Evolutionary conservation across 1,140 invertebrate species (phyloP).

Genomic region (Hermatobates lingyangjiaoensis): DNA sequence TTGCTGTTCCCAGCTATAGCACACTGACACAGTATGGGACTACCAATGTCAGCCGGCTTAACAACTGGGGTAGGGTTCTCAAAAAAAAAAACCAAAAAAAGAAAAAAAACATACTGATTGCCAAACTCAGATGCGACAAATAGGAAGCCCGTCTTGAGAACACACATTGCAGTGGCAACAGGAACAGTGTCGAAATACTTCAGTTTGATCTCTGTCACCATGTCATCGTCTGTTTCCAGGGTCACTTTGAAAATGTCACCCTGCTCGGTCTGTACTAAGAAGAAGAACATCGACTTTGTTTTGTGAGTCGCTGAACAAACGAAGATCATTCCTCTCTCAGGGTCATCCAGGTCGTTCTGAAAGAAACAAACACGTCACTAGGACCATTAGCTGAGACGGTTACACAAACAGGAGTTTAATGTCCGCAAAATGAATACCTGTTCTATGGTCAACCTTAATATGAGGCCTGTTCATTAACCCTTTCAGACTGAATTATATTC

Average conservation of each 20-base stretch:
- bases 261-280: constrained; percentile 84
- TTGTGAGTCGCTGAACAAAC: constrained; percentile 98
- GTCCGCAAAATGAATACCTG: too few species aligned
- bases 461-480: too few species aligned
- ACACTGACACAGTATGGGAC: too few species aligned
- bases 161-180: constrained; percentile 88
- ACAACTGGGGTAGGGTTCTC: too few species aligned
- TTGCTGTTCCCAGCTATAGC: too few species aligned
- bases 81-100: too few species aligned
- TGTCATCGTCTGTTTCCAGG: constrained; percentile 91
- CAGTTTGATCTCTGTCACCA: constrained; percentile 95
- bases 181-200: constrained; percentile 99
- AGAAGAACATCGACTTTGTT: constrained; percentile 98
- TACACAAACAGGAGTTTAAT: too few species aligned
- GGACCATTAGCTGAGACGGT: too few species aligned
- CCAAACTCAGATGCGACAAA: constrained; percentile 99
- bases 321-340: constrained; percentile 97
- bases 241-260: constrained; percentile 98
- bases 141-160: constrained; percentile 94
- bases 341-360: constrained; percentile 96
- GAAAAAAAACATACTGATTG: constrained; percentile 74
- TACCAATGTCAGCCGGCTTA: too few species aligned
- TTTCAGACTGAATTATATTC: too few species aligned
- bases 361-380: constrained; percentile 16
- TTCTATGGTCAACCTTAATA: too few species aligned